A percentile compares a stretch with the other conserved stretches of the same genome.
phyloP scores from a whole-genome alignment of 1,140 invertebrate species.

The Sarcophaga peregrina region DNA sequence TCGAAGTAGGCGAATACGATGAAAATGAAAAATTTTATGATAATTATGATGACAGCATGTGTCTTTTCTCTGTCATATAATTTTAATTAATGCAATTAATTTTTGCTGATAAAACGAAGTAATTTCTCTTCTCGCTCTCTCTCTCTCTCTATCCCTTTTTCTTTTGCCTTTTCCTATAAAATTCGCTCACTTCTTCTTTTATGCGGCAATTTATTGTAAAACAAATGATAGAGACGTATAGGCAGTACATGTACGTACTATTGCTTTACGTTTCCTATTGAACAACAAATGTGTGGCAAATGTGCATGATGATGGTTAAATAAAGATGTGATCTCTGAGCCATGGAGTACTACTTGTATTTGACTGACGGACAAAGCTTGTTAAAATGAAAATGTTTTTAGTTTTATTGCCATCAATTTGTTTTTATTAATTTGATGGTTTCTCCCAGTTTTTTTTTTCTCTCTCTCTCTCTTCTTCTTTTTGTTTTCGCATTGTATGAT shows the following conservation, averaged over 20 bases:
- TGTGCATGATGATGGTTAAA: not conserved
- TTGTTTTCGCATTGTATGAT: no score
- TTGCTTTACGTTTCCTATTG: no score
- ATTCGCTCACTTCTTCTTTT: no score
- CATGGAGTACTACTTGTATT: not conserved
- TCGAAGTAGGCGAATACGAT: not conserved
- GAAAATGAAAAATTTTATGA: conserved; percentile 37
- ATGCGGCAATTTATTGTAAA: not conserved
- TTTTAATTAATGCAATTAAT: conserved; percentile 39
- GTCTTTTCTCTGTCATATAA: conserved; percentile 34
- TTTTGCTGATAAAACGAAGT: conserved; percentile 15
- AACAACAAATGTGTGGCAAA: not conserved
- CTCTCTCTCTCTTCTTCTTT: no score
- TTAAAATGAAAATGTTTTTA: conserved; percentile 11
- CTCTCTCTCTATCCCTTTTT: not conserved
- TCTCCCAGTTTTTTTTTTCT: no score
- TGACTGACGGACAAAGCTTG: not conserved
- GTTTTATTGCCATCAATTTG: conserved; percentile 15
- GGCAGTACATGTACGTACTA: not conserved
- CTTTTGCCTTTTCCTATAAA: not conserved
- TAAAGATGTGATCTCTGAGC: not conserved
- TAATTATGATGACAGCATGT: conserved; percentile 39
- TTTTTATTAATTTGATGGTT: not conserved
- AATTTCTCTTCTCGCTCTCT: not conserved
- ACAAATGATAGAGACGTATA: not conserved